Evolutionary conservation across 1,140 invertebrate genomes (phyloP).

Genomic region (Hylaeus anthracinus): DNA sequence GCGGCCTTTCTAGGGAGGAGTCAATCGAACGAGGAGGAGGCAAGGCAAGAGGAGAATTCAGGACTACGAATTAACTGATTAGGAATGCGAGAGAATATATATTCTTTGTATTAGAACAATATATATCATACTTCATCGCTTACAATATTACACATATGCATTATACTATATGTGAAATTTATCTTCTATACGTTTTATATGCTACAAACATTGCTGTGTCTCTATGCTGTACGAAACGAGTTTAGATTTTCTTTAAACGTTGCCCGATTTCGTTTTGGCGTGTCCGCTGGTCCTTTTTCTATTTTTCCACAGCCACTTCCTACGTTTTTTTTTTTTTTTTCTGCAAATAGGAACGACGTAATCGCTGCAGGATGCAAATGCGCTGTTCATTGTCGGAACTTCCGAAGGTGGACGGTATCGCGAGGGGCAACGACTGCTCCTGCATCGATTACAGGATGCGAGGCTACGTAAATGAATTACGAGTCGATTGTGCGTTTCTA

Average conservation of each 20-base stretch:
- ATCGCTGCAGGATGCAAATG: constrained; percentile 43
- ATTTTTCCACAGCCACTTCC: neutral
- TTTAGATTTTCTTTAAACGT: no score
- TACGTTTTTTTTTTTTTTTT: neutral
- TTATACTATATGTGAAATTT: no score
- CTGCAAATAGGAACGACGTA: constrained; percentile 23
- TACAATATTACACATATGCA: no score
- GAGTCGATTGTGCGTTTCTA: constrained; percentile 46
- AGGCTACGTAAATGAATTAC: constrained; percentile 48
- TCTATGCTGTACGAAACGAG: no score
- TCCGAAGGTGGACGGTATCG: constrained; percentile 8
- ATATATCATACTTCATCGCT: no score
- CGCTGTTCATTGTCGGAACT: constrained; percentile 32
- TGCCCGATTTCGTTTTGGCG: no score
- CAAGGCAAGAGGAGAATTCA: no score
- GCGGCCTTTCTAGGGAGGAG: neutral
- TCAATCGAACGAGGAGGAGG: neutral
- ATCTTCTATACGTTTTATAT: no score
- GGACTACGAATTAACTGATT: no score
- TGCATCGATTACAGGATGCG: constrained; percentile 47
- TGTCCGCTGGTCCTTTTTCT: neutral
- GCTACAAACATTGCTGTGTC: no score
- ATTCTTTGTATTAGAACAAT: no score
- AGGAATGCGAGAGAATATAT: no score
- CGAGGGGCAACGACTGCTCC: neutral